Evolutionary conservation across 2,113 vertebrate genomes (phyloP), one percentile per base, ranked within the genome.

Genomic region (Paradisaea rubra): DNA sequence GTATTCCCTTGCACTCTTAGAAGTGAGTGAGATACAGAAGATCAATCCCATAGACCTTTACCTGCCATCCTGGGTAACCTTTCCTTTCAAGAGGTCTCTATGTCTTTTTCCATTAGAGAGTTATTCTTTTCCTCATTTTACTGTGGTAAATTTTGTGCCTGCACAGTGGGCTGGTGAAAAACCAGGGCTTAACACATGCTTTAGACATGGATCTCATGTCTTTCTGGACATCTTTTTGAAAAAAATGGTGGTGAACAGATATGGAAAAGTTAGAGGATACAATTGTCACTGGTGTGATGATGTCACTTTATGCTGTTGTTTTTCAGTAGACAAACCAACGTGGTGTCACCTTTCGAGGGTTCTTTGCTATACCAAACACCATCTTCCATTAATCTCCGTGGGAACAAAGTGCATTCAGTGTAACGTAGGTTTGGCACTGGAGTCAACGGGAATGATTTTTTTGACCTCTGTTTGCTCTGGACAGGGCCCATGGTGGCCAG

Each of bases 381-480:
- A 21, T 27, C 44, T 81, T 52, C 56, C 49, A 57, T 81, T 83
- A 71, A 90, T 84, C 74, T 86, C 68, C 12, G 3, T 45, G 52
- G 71, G 76, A 83, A 60, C 31, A 74, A 80, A 91, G 91, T 64
- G 76, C 64, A 59, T 41, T 81, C 47, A 15, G 24, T 69, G 18
- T 69, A 83, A 60, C 20, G 54, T 39, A 81, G n/a, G 10, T 74
- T 77, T 95, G 52, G 68, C 92, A 68, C 18, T 81, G 86, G 64
- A 93, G 88, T 95, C 85, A 94, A 84, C 0, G 0, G 49, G 69
- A 94, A 81, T 88, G 52, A 83, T 81, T 73, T 88, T 88, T 83
- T 68, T 53, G 85, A 95, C 95, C 91, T 94, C 64, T n/a, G 82
- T 88, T 95, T 95, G 90, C 76, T 84, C 88, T 91, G 91, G 90